Percentiles rank a stretch among this genome's conserved stretches.
These are phyloP conservation scores for Austrofundulus limnaeus DNA, from an alignment of 2,113 vertebrate genomes.

Conservation along the genomic window DNA sequence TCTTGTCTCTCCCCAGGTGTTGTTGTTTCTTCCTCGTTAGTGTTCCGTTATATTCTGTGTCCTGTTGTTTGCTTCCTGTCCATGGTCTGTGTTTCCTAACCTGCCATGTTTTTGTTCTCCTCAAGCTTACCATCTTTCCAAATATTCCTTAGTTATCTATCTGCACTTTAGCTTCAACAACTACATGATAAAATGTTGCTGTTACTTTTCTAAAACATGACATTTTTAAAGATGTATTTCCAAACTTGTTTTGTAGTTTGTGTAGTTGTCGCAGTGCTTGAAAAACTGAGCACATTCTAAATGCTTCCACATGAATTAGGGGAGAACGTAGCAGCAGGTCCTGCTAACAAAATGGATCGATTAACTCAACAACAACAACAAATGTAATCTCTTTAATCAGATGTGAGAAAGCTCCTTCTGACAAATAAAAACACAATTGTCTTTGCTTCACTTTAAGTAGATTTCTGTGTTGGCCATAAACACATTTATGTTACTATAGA, in stretches of 20 bases:
- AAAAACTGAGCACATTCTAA: neutral
- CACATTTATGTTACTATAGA: neutral
- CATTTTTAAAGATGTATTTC: neutral
- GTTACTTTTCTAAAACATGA: neutral
- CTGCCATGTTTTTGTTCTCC: too few relatives aligned
- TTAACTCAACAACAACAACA: neutral
- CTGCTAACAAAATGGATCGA: neutral
- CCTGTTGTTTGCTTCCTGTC: too few relatives aligned
- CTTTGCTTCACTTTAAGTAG: neutral
- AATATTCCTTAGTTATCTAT: too few relatives aligned
- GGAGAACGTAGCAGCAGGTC: neutral
- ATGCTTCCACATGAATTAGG: neutral
- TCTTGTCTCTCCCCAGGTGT: too few relatives aligned
- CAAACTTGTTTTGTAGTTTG: neutral
- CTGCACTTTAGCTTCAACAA: too few relatives aligned
- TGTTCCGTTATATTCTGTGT: too few relatives aligned
- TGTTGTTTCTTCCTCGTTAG: too few relatives aligned
- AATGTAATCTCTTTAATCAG: neutral
- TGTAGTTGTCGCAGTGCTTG: neutral
- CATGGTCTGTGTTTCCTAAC: too few relatives aligned
- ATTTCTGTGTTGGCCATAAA: neutral
- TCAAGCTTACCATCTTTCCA: too few relatives aligned
- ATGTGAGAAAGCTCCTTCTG: neutral
- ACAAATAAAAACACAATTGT: neutral
- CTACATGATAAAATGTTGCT: too few relatives aligned